Evolutionary conservation across 2,113 vertebrate genomes (phyloP).

Genomic region (Grallaria varia): DNA sequence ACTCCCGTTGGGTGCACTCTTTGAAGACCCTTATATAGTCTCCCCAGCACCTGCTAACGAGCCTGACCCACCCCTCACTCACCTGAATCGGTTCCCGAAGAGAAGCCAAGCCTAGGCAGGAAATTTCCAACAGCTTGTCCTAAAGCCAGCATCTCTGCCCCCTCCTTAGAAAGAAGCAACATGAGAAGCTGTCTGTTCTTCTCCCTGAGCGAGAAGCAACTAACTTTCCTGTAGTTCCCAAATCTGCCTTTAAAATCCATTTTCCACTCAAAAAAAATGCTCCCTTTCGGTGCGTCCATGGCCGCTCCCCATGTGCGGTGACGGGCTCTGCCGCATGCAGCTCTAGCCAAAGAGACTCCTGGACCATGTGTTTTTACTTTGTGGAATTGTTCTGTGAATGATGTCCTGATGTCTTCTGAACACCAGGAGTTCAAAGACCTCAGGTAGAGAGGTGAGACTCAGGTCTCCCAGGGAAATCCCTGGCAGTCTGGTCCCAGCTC

Average conservation of each 20-base stretch:
- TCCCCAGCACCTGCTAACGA: too few relatives aligned
- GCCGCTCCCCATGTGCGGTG: fast-evolving
- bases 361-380: background rate
- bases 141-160: fast-evolving
- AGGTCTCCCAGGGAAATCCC: background rate
- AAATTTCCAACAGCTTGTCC: background rate
- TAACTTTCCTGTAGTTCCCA: background rate
- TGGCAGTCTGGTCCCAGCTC: background rate
- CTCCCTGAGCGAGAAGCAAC: background rate
- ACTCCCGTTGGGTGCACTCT: too few relatives aligned
- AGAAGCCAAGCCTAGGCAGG: too few relatives aligned
- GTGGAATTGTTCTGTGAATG: fast-evolving
- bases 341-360: background rate
- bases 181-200: background rate
- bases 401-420: background rate
- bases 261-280: background rate
- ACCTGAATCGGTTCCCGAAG: too few relatives aligned
- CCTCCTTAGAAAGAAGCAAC: background rate
- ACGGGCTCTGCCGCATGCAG: fast-evolving
- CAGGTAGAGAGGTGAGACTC: background rate
- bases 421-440: background rate
- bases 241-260: background rate
- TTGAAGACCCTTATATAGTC: too few relatives aligned
- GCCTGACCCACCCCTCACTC: too few relatives aligned
- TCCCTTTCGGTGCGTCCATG: fast-evolving